Evolutionary conservation across 1,140 invertebrate species (phyloP).

Genomic region (Bombus pascuorum): DNA sequence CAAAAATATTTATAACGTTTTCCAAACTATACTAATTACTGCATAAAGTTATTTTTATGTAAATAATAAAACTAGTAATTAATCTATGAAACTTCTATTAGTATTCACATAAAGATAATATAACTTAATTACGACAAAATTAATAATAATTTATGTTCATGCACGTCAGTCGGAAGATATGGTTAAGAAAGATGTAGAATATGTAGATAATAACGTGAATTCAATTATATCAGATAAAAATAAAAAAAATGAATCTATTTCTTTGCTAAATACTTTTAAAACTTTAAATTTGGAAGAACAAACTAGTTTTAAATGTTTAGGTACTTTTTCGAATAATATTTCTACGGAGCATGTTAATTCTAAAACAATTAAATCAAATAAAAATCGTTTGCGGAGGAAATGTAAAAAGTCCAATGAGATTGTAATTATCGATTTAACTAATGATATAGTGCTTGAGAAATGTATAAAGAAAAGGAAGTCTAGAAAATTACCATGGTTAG

Average conservation of each 20-base stretch:
- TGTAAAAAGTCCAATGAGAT: conserved; percentile 69
- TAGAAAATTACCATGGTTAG: conserved; percentile 70
- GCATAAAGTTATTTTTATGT: not conserved
- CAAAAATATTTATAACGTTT: not conserved
- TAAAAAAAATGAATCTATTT: conserved; percentile 47
- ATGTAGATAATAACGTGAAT: conserved; percentile 55
- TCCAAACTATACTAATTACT: not conserved
- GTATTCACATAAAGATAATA: not conserved
- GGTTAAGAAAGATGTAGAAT: conserved; percentile 38
- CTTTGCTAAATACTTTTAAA: conserved; percentile 49
- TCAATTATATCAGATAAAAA: conserved; percentile 53
- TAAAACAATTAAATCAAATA: conserved; percentile 50
- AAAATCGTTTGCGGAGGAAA: conserved; percentile 52
- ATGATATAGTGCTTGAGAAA: conserved; percentile 63
- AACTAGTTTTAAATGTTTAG: conserved; percentile 57
- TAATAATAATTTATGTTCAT: conserved; percentile 41
- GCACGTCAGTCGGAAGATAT: conserved; percentile 61
- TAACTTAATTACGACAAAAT: conserved; percentile 6
- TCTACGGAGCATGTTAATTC: conserved; percentile 42
- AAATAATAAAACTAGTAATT: conserved; percentile 1
- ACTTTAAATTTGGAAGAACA: conserved; percentile 51
- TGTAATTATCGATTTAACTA: conserved; percentile 76
- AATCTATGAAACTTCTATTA: not conserved
- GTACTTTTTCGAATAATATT: conserved; percentile 60
- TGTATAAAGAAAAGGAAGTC: conserved; percentile 67